Conservation (phyloP, 2,888 invertebrate genomes). For the Pantelozetes paolii region DNA sequence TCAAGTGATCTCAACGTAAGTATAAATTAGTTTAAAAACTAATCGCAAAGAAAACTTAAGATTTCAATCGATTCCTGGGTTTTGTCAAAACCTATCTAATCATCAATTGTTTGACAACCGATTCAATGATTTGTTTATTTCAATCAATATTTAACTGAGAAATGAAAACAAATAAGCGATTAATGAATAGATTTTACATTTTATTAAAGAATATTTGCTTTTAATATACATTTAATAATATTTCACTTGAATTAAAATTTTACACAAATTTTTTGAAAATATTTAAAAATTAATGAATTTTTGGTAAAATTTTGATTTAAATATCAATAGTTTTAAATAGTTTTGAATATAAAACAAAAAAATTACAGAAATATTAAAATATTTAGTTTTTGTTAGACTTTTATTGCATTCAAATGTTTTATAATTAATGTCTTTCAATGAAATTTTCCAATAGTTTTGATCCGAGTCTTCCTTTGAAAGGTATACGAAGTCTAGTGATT, state of each 20-base stretch:
- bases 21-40: too few relatives aligned
- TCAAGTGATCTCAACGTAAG: too few relatives aligned
- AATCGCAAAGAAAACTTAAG: too few relatives aligned
- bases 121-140: too few relatives aligned
- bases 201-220: not conserved
- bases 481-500: slow-evolving; percentile 56
- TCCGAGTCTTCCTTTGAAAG: slow-evolving; percentile 49
- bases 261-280: not conserved
- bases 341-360: not conserved
- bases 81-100: too few relatives aligned
- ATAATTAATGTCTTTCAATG: slow-evolving; percentile 49
- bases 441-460: slow-evolving; percentile 50
- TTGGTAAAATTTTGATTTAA: not conserved
- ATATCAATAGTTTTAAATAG: not conserved
- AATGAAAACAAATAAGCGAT: not conserved
- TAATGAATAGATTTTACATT: not conserved
- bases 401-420: not conserved
- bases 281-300: not conserved
- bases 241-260: too few relatives aligned
- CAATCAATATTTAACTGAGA: too few relatives aligned
- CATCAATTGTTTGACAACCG: too few relatives aligned
- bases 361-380: not conserved
- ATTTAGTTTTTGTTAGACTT: slow-evolving; percentile 50
- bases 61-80: too few relatives aligned
- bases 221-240: slow-evolving; percentile 17